phyloP scores from a whole-genome alignment of 2,888 invertebrate genomes.

The Listrodromus nycthemerus region DNA sequence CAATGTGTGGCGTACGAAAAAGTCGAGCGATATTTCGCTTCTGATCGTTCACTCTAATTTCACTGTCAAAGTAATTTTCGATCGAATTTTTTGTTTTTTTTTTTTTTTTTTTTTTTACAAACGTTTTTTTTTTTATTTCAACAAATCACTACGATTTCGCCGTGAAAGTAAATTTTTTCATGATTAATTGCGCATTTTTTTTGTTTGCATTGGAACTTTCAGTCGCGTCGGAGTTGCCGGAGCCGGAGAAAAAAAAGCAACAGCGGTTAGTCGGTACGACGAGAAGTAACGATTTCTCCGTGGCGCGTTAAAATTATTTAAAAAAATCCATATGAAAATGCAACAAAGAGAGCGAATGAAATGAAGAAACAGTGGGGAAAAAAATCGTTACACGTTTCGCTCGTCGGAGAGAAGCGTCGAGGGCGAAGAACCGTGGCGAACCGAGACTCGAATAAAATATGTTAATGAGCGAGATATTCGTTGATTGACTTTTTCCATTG shows the following conservation, averaged over 20 bases:
- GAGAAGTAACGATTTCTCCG: not conserved
- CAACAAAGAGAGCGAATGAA: not conserved
- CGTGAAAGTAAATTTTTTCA: too few species aligned
- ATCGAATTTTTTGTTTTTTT: too few species aligned
- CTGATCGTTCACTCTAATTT: too few species aligned
- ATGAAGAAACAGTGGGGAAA: not conserved
- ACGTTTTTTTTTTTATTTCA: too few species aligned
- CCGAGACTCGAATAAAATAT: slow-evolving; percentile 3
- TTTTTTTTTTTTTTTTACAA: too few species aligned
- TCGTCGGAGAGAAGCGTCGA: not conserved
- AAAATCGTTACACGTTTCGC: not conserved
- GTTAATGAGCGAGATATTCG: slow-evolving; percentile 10
- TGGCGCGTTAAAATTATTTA: not conserved
- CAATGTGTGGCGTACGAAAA: too few species aligned
- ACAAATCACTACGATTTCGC: too few species aligned
- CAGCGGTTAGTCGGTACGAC: not conserved
- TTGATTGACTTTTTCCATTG: slow-evolving; percentile 29
- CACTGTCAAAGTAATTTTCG: too few species aligned
- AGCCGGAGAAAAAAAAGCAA: not conserved
- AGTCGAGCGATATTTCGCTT: too few species aligned
- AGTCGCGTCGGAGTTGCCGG: too few species aligned
- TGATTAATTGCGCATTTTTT: too few species aligned
- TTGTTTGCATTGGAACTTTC: too few species aligned
- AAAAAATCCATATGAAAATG: not conserved
- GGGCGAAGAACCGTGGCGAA: not conserved